phyloP scores from a whole-genome alignment of 2,888 invertebrate species.

The Clusia tigrina region DNA sequence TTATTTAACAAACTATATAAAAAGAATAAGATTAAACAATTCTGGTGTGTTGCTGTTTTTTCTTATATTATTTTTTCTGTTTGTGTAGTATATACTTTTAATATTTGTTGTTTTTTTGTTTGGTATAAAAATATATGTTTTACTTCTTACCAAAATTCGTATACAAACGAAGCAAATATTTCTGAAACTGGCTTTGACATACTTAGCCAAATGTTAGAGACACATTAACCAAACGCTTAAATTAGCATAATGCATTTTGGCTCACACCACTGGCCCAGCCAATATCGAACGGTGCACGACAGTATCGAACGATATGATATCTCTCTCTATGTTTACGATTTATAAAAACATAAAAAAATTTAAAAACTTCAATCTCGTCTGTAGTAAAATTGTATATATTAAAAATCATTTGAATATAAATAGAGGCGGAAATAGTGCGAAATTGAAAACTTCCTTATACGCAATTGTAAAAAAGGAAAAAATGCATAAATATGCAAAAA shows the following conservation, averaged over 20 bases:
- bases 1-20: neutral
- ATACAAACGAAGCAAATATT: neutral
- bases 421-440: neutral
- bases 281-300: no score
- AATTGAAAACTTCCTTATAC: neutral
- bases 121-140: neutral
- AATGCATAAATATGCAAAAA: no score
- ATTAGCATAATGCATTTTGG: slow-evolving; percentile 9
- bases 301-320: no score
- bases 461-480: no score
- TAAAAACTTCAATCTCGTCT: no score
- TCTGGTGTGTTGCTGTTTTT: neutral
- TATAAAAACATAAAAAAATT: no score
- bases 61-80: neutral
- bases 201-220: neutral
- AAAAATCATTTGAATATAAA: neutral
- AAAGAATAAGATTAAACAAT: neutral
- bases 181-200: slow-evolving; percentile 9
- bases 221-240: neutral
- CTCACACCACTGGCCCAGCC: neutral
- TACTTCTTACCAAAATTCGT: neutral
- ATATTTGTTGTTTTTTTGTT: neutral
- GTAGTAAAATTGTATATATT: no score
- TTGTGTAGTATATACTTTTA: neutral
- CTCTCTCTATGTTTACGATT: no score